Conservation (phyloP, 1,140 invertebrate genomes). For the Vollenhovia emeryi region DNA sequence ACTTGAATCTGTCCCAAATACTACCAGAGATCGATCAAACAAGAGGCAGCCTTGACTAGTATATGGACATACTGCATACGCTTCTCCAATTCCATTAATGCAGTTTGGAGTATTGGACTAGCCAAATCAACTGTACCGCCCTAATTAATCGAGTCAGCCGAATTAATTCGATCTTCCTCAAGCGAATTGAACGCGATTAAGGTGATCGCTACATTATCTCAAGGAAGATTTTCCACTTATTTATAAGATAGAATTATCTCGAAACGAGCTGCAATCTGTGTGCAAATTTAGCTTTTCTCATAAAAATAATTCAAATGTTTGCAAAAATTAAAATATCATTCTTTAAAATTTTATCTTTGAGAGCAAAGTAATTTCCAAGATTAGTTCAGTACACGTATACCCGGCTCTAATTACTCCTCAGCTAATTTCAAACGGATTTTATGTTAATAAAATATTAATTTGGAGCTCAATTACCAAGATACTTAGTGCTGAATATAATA, state of each 20-base stretch:
- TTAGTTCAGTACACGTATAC: not conserved
- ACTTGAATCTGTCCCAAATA: constrained; percentile 29
- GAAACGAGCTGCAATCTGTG: not conserved
- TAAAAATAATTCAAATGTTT: not conserved
- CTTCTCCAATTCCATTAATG: constrained; percentile 62
- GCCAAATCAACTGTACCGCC: constrained; percentile 61
- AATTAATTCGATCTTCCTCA: constrained; percentile 65
- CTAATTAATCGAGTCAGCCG: constrained; percentile 66
- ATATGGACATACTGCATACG: constrained; percentile 42
- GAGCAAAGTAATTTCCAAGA: not conserved
- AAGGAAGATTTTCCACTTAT: not conserved
- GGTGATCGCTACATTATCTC: not conserved
- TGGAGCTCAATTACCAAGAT: not conserved
- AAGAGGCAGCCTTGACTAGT: constrained; percentile 10
- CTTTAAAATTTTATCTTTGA: not conserved
- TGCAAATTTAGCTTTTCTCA: not conserved
- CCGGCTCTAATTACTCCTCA: not conserved
- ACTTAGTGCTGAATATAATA: not conserved
- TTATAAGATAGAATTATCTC: not conserved
- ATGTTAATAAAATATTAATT: constrained; percentile 27
- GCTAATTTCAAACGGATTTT: not conserved
- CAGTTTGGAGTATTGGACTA: constrained; percentile 62
- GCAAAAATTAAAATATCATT: not conserved
- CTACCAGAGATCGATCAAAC: constrained; percentile 37
- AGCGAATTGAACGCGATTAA: constrained; percentile 20